These are phyloP conservation scores for Tachuris rubrigastra DNA, from an alignment of 2,113 vertebrate species.

Conservation along the genomic window DNA sequence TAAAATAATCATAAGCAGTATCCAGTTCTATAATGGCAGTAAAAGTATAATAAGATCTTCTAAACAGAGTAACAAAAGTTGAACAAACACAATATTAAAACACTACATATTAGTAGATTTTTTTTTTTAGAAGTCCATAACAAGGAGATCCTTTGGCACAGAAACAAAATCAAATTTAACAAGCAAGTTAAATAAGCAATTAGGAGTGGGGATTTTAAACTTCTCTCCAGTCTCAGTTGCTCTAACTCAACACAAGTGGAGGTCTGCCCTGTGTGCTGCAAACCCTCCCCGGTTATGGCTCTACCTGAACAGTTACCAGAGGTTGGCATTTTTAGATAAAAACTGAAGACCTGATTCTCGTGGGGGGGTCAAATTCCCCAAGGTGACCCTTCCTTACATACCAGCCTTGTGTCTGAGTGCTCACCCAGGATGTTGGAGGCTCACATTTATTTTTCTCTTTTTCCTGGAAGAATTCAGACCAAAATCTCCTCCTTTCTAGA, in stretches of 20 bases:
- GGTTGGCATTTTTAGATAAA: background rate
- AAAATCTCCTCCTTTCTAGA: background rate
- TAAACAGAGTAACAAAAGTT: constrained; percentile 59
- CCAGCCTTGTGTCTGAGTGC: background rate
- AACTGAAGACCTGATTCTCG: background rate
- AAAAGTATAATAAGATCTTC: constrained; percentile 57
- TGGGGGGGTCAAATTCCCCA: background rate
- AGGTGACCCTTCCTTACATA: background rate
- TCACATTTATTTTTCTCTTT: background rate
- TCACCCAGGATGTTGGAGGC: background rate
- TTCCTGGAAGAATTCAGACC: background rate
- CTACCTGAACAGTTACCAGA: background rate
- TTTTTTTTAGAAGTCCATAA: constrained; percentile 53
- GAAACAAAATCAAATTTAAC: constrained; percentile 67
- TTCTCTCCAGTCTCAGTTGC: constrained; percentile 7
- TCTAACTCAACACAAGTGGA: constrained; percentile 24
- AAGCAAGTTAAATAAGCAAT: constrained; percentile 68
- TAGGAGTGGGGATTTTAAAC: constrained; percentile 60
- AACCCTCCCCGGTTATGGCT: background rate
- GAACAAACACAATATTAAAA: constrained; percentile 34
- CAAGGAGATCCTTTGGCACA: constrained; percentile 69
- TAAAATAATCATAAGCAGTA: constrained; percentile 63
- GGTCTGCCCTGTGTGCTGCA: background rate
- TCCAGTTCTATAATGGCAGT: constrained; percentile 46
- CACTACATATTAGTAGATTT: constrained; percentile 51